These are phyloP conservation scores for Periparus ater DNA, from an alignment of 2,797 vertebrate species.

Conservation along the genomic window DNA sequence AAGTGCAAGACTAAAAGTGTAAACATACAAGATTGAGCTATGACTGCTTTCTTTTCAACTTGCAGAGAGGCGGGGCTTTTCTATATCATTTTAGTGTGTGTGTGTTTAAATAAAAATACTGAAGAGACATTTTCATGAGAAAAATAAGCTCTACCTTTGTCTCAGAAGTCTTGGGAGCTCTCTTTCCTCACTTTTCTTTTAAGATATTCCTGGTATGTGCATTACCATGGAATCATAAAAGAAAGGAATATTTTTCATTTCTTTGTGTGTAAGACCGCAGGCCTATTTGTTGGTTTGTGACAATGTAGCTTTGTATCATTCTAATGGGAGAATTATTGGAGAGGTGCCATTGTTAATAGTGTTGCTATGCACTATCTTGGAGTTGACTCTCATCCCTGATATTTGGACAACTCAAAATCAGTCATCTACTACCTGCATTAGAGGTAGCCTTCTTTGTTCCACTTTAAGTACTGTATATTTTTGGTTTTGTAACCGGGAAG, in stretches of 20 bases:
- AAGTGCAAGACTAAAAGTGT: conserved; percentile 32
- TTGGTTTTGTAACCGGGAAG: neutral
- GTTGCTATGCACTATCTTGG: rapidly evolving
- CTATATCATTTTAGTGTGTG: neutral
- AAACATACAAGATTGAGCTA: conserved; percentile 12
- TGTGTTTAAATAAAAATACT: neutral
- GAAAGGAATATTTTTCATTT: neutral
- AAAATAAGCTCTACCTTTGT: neutral
- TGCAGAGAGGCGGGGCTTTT: neutral
- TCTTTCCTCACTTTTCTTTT: neutral
- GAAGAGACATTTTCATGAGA: neutral
- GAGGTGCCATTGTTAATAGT: neutral
- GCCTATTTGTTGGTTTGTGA: neutral
- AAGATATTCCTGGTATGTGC: neutral
- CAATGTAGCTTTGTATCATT: neutral
- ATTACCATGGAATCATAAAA: neutral
- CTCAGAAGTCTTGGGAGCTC: neutral
- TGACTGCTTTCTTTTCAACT: neutral
- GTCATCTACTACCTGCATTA: neutral
- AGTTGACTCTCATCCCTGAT: neutral
- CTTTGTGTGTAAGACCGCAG: neutral
- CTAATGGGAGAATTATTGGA: neutral
- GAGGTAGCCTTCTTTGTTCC: neutral
- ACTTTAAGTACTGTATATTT: neutral
- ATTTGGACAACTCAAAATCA: neutral